A percentile compares a stretch with the other conserved stretches of the same genome.
Conservation (phyloP, 2,797 vertebrate species). For the Miichthys miiuy region DNA sequence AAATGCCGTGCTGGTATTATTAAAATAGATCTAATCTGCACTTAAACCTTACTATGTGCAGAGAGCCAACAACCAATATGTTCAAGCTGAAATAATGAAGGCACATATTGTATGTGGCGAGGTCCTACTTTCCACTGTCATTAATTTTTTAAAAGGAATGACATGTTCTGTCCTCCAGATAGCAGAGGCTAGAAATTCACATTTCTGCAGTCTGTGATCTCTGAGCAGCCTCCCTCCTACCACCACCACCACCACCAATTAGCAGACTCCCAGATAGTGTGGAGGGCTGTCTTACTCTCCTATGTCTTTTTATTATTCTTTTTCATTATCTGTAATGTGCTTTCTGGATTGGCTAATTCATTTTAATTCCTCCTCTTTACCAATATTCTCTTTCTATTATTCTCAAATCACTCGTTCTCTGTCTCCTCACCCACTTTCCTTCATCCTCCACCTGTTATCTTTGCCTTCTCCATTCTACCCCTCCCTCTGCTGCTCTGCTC, state of each 20-base stretch:
- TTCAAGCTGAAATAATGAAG: not conserved
- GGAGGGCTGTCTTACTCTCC: conserved; percentile 22
- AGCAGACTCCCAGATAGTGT: conserved; percentile 37
- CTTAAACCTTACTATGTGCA: not conserved
- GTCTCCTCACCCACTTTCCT: conserved; percentile 26
- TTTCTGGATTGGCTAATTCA: conserved; percentile 29
- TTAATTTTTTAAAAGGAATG: conserved; percentile 15
- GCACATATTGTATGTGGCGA: conserved; percentile 9
- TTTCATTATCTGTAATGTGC: conserved; percentile 44
- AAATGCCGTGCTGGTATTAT: not conserved
- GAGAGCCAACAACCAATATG: conserved; percentile 14
- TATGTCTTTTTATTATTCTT: conserved; percentile 28
- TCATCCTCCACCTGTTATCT: conserved; percentile 48
- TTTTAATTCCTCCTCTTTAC: conserved; percentile 39
- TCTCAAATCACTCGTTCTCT: conserved; percentile 9
- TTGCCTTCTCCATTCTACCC: conserved; percentile 11
- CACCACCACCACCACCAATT: conserved; percentile 49
- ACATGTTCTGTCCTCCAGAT: conserved; percentile 4
- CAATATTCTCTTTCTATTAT: conserved; percentile 42
- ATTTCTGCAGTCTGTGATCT: conserved; percentile 35
- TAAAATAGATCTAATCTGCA: conserved; percentile 9
- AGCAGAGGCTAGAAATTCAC: conserved; percentile 14
- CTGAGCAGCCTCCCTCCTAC: not conserved
- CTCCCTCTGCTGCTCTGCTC: not conserved
- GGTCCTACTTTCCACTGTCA: not conserved